Evolutionary conservation across 1,140 invertebrate species (phyloP), one percentile per base, ranked within the genome.

Genomic region (Grapholita molesta): DNA sequence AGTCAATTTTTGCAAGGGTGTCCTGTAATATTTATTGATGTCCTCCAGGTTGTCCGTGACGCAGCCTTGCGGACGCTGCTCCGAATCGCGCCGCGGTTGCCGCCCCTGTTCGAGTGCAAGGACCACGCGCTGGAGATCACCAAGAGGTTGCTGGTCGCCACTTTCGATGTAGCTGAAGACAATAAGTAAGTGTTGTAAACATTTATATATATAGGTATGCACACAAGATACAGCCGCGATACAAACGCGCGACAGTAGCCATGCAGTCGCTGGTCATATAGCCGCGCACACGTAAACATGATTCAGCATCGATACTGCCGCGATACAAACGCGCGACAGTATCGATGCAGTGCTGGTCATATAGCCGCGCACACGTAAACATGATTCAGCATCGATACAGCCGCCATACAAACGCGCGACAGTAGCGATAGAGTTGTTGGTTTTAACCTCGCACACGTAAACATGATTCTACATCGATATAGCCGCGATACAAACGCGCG

Each of bases 101-200:
- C 95, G 1, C 92, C 92, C 11, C 92, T 95, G 57, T 93, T 95
- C 64, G 92, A 93, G 72, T 87, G 95, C 82, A 87, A 92, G 72
- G 89, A 94, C 9, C 92, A 95, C 42, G 92, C 93, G 0, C 84
- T 96, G 9, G 83, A 92, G 12, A 88, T 98, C 1, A 94, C 94
- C 6, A 94, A 94, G 70, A 92, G 96, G 53, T 92, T 97, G 5
- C 97, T 96, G 94, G 94, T 98, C 38, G 95, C 96, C 0, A 95
- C 94, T 68, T 97, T 95, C 79, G 97, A 98, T 88, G 86, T 94
- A 7, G 92, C 89, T 15, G 93, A 94, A 32, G 95, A 95, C 69
- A 97, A 96, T 76, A 93, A 92, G 93, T 94, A 70, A 85, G 82
- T 74, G n/a, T n/a, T n/a, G n/a, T 35, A 12, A 35, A 33, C 32